Evolutionary conservation across 2,113 vertebrate species (phyloP), one percentile per base, ranked within the genome.

Genomic region (Centropus bengalensis): DNA sequence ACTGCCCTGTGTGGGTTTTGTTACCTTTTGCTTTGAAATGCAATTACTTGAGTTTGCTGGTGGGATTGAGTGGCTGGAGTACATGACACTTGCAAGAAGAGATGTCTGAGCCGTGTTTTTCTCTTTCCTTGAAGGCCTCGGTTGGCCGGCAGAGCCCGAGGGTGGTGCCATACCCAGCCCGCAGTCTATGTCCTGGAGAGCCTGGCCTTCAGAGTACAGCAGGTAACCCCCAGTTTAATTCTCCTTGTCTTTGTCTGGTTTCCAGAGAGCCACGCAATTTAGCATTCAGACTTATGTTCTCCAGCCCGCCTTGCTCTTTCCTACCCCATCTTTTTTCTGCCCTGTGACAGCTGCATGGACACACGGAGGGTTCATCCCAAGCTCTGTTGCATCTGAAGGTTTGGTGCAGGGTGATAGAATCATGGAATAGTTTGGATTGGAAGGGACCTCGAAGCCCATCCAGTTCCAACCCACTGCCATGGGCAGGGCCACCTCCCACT

Each of bases 141-240:
- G 88, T 97, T 59, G 97, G 97, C 93, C 96, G 97, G 93, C 98
- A 98, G 95, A 97, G 97, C 49, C 98, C 98, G 1, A 82, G 97
- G 22, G 94, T 97, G 91, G 96, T 96, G 10, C 47, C 98, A 0
- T 97, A 97, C 84, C 97, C 97, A 66, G 62, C 95, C 23, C 97
- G 51, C 71, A 85, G 94, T 58, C 96, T 98, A 8, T 97, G 98
- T 87, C 96, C 98, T 0, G 96, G 94, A 78, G 97, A 98, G 92
- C 94, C 97, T 5, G 47, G 93, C 91, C 94, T 97, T 82, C 98
- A 96, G 88, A 97, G 96, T 0, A 70, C 98, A 14, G 98, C 98
- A 98, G 98, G 98, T 98, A 97, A 97, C 51, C 49, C 20, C n/a
- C 12, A 3, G 3, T 32, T 78, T 24, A 19, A 27, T 14, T 40